These are phyloP conservation scores for Thymallus thymallus DNA, from an alignment of 2,113 vertebrate species.

Conservation along the genomic window DNA sequence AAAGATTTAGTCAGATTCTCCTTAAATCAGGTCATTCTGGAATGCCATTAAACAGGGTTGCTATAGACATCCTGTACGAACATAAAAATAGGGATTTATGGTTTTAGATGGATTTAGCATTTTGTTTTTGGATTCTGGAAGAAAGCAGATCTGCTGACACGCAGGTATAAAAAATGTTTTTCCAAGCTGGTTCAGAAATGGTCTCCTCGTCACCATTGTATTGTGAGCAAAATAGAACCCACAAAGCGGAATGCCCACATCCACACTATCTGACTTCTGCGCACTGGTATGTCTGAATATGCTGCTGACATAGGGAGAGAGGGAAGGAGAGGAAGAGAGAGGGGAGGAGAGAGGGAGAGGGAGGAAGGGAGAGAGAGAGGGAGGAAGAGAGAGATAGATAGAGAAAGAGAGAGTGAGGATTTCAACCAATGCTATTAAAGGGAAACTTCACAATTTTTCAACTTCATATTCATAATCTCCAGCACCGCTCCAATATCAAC, in stretches of 20 bases:
- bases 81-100: slow-evolving; percentile 19
- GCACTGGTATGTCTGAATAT: neutral
- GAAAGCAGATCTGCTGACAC: neutral
- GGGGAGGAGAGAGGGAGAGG: neutral
- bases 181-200: neutral
- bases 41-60: neutral
- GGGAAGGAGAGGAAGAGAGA: neutral
- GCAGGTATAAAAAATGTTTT: neutral
- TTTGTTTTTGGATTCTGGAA: slow-evolving; percentile 17
- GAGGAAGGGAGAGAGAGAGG: neutral
- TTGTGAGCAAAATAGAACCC: neutral
- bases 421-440: neutral
- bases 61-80: slow-evolving; percentile 26
- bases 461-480: no score
- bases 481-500: no score
- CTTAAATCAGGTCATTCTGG: no score
- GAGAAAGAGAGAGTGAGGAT: neutral
- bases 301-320: neutral
- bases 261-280: neutral
- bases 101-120: slow-evolving; percentile 18
- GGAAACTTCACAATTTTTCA: no score
- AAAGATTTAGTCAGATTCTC: slow-evolving; percentile 8
- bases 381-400: neutral
- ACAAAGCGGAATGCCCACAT: neutral
- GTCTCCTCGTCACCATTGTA: neutral